Evolutionary conservation across 2,797 vertebrate species (phyloP).

Genomic region (Corythornis leucogaster): DNA sequence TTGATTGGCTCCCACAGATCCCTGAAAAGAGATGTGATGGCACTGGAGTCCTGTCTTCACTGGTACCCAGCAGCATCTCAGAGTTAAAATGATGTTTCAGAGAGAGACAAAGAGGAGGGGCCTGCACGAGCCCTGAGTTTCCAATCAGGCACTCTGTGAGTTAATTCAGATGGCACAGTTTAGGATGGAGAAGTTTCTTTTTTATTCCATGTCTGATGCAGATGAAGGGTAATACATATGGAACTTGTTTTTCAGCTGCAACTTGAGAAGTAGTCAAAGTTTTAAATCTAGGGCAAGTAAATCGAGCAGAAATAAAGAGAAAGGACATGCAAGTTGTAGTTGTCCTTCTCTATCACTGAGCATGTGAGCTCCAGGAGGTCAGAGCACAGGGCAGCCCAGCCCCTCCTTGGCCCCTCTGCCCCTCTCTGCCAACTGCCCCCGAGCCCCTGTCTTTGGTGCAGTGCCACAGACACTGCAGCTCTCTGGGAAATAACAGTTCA

Average conservation of each 20-base stretch:
- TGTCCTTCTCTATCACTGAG: constrained; percentile 18
- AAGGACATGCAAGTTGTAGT: constrained; percentile 35
- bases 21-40: neutral
- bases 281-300: constrained; percentile 63
- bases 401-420: neutral
- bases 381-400: neutral
- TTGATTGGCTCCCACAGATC: constrained; percentile 3
- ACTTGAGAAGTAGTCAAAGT: constrained; percentile 34
- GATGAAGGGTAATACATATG: constrained; percentile 47
- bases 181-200: neutral
- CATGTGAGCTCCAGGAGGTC: neutral
- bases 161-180: constrained; percentile 16
- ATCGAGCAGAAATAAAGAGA: constrained; percentile 54
- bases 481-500: neutral
- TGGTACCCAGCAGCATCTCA: neutral
- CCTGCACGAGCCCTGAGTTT: neutral
- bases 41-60: neutral
- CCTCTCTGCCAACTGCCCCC: neutral
- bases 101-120: neutral
- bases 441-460: rapidly evolving
- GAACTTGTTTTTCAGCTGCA: constrained; percentile 47
- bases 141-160: neutral
- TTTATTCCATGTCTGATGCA: neutral
- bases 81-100: neutral
- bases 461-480: neutral